Conservation (phyloP, 2,797 vertebrate species). For the Crocodylus rhombifer region DNA sequence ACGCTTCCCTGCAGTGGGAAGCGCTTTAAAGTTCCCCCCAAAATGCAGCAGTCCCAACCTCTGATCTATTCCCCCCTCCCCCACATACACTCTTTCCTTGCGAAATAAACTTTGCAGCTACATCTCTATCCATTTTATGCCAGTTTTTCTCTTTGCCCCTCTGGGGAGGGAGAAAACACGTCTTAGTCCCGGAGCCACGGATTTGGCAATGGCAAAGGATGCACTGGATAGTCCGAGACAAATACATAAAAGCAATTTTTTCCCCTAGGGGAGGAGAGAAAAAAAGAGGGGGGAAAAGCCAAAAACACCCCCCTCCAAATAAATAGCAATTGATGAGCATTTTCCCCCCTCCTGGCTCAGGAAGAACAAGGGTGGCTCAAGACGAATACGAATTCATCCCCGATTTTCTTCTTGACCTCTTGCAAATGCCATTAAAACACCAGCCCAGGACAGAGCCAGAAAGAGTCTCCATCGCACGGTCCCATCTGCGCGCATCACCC, state of each 20-base stretch:
- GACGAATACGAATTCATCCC: neutral
- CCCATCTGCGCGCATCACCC: neutral
- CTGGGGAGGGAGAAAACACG: neutral
- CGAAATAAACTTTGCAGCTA: slow-evolving; percentile 70
- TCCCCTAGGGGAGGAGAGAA: neutral
- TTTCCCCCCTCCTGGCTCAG: neutral
- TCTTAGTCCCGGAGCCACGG: neutral
- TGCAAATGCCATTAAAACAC: neutral
- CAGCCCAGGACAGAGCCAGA: neutral
- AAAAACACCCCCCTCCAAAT: neutral
- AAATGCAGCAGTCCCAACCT: slow-evolving; percentile 61
- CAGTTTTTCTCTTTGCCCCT: slow-evolving; percentile 49
- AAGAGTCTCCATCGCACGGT: neutral
- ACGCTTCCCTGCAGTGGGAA: slow-evolving; percentile 40
- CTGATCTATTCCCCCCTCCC: slow-evolving; percentile 47
- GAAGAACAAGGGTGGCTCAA: neutral
- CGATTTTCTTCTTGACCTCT: neutral
- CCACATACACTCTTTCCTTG: neutral
- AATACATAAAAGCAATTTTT: slow-evolving; percentile 41
- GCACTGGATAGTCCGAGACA: slow-evolving; percentile 20
- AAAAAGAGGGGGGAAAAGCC: neutral
- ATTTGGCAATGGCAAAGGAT: neutral
- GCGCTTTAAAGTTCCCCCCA: slow-evolving; percentile 59
- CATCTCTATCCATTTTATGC: slow-evolving; percentile 51
- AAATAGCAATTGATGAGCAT: neutral